Percentiles rank a stretch among this genome's conserved stretches.
phyloP scores from a whole-genome alignment of 1,140 invertebrate species.

The Drosophila setifemur region DNA sequence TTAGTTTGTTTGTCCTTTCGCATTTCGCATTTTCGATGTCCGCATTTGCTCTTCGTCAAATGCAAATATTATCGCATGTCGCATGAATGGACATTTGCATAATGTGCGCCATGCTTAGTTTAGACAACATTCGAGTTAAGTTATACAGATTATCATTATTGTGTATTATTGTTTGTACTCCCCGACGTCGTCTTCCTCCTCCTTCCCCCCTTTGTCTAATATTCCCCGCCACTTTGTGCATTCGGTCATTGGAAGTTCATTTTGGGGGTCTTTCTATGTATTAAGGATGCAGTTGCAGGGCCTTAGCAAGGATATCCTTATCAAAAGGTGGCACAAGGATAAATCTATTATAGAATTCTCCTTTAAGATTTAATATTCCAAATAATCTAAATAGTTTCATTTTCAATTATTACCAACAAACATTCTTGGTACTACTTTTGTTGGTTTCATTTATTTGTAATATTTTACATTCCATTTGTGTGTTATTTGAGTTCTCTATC shows the following conservation, averaged over 20 bases:
- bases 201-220: neutral
- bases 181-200: neutral
- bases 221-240: neutral
- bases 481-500: too few relatives aligned
- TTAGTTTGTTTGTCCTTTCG: neutral
- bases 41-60: conserved; percentile 21
- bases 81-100: conserved; percentile 57
- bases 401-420: too few relatives aligned
- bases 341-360: too few relatives aligned
- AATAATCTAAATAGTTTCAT: too few relatives aligned
- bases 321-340: too few relatives aligned
- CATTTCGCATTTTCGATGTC: neutral
- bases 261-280: too few relatives aligned
- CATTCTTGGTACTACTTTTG: too few relatives aligned
- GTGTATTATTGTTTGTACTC: conserved; percentile 24
- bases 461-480: too few relatives aligned
- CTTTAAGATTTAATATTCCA: too few relatives aligned
- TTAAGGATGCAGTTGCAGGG: too few relatives aligned
- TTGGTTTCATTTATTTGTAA: too few relatives aligned
- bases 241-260: conserved; percentile 3
- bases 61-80: conserved; percentile 48
- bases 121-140: conserved; percentile 46
- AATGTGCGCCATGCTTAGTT: conserved; percentile 54
- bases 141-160: conserved; percentile 41
- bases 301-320: too few relatives aligned